Conservation (phyloP, 1,140 invertebrate genomes). For the Melipona quadrifasciata region DNA sequence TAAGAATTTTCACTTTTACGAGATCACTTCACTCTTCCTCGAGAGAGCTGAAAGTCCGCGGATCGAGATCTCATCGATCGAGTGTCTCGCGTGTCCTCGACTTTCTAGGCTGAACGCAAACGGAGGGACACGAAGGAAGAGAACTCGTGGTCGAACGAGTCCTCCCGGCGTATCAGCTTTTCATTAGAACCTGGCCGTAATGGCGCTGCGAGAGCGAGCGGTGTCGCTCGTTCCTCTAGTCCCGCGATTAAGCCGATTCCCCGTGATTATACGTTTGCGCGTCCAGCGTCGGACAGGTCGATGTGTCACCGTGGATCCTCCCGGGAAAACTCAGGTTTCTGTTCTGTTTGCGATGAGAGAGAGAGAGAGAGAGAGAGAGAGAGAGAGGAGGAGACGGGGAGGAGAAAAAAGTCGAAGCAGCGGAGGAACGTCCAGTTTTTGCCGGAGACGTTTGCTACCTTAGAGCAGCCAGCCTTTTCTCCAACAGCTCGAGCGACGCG, state of each 20-base stretch:
- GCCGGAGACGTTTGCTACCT: constrained; percentile 46
- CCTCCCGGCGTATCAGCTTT: constrained; percentile 15
- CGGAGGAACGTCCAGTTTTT: constrained; percentile 75
- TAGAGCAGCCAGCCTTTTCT: constrained; percentile 49
- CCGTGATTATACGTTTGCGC: constrained; percentile 38
- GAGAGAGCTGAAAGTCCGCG: background rate
- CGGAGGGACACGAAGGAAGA: constrained; percentile 8
- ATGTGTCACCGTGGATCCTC: constrained; percentile 56
- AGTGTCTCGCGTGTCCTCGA: background rate
- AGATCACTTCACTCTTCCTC: background rate
- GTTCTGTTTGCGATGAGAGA: background rate
- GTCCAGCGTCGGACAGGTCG: constrained; percentile 45
- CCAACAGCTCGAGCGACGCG: background rate
- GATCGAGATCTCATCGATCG: background rate
- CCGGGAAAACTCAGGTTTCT: constrained; percentile 45
- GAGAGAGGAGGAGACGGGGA: background rate
- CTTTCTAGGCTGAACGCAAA: background rate
- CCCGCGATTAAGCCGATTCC: constrained; percentile 46
- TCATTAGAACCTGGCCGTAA: constrained; percentile 31
- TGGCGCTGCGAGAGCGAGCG: constrained; percentile 4
- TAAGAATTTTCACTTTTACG: background rate
- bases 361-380: constrained; percentile 1
- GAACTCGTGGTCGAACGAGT: constrained; percentile 12
- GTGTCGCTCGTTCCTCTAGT: background rate
- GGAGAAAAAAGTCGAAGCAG: constrained; percentile 57